Conservation (phyloP, 2,888 invertebrate genomes). For the Gymnoscelis rufifasciata region DNA sequence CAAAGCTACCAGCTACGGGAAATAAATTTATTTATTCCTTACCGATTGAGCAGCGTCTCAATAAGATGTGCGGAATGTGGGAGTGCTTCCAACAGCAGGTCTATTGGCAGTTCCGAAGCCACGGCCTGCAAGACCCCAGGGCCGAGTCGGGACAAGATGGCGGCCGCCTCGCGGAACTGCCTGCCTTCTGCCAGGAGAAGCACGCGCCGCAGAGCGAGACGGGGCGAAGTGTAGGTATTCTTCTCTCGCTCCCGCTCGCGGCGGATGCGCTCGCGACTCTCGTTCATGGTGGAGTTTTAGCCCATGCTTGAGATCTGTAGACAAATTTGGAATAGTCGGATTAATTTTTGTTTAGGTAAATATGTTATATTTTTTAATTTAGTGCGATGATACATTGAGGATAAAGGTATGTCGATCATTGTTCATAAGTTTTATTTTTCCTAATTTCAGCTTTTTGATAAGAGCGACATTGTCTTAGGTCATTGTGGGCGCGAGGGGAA, state of each 20-base stretch:
- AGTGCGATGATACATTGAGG: too few species aligned
- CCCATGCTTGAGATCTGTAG: slow-evolving; percentile 45
- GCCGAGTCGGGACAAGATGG: slow-evolving; percentile 88
- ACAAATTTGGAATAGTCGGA: not conserved
- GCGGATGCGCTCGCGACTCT: slow-evolving; percentile 85
- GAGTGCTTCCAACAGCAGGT: slow-evolving; percentile 91
- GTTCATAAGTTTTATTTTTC: too few species aligned
- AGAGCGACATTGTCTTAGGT: too few species aligned
- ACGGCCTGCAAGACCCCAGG: slow-evolving; percentile 88
- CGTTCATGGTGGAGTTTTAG: slow-evolving; percentile 79
- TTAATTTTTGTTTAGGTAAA: not conserved
- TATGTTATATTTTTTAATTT: too few species aligned
- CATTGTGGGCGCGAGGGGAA: too few species aligned
- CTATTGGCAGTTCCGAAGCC: slow-evolving; percentile 89
- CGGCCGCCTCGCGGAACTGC: slow-evolving; percentile 94
- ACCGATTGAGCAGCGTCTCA: slow-evolving; percentile 89
- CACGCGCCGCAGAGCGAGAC: slow-evolving; percentile 83
- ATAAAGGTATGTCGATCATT: too few species aligned
- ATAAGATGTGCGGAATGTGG: slow-evolving; percentile 92
- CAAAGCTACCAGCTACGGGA: too few species aligned
- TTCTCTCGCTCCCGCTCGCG: slow-evolving; percentile 81
- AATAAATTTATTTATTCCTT: slow-evolving; percentile 39
- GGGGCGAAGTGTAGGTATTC: slow-evolving; percentile 82
- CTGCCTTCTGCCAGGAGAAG: slow-evolving; percentile 91
- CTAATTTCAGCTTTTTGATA: too few species aligned